Base-by-base conservation (phyloP, 2,113 vertebrate species). In the Chloropsis hardwickii region DNA sequence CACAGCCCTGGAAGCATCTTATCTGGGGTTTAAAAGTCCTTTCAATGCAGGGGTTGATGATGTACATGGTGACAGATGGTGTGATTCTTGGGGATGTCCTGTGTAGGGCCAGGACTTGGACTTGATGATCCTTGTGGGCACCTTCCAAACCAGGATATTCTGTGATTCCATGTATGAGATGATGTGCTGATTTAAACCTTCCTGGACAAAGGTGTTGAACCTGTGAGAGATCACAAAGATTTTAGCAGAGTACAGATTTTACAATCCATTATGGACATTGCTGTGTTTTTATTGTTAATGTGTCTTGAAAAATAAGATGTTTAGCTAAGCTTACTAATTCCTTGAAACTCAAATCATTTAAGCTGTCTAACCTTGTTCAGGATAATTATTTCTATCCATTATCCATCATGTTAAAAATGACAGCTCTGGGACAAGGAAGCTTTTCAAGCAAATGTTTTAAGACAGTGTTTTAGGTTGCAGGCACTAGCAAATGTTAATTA, bases 381-480 rank as follows among this genome's bases (percentile, higher is more conserved):
- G 92, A 94, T 98, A 98, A 98, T 98, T 98, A 98, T 98, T 98
- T 98, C 97, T 97, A 97, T 97, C 97, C 94, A 98, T 98, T 98
- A 98, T 98, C 97, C 97, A 97, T 98, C 97, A 97, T 94, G 88
- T 92, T 98, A 97, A 97, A 98, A 97, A 98, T 97, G 98, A 98
- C 98, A 98, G 97, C 95, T 98, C 96, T 96, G 96, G 98, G 97
- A 97, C 97, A 97, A 95, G 95, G 97, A 97, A 97, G 95, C 97
- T 97, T 98, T 97, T 98, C 97, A 98, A 98, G 95, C 95, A 98
- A 98, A 98, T 98, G 96, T 97, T 98, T 98, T 97, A 98, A 98
- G 97, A 97, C 97, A 97, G 97, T 97, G 94, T 97, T 98, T 97
- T 95, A 98, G 95, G 97, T 97, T 97, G 97, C 87, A 96, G 81